phyloP scores from a whole-genome alignment of 2,888 invertebrate genomes.

The Eulithis testata region DNA sequence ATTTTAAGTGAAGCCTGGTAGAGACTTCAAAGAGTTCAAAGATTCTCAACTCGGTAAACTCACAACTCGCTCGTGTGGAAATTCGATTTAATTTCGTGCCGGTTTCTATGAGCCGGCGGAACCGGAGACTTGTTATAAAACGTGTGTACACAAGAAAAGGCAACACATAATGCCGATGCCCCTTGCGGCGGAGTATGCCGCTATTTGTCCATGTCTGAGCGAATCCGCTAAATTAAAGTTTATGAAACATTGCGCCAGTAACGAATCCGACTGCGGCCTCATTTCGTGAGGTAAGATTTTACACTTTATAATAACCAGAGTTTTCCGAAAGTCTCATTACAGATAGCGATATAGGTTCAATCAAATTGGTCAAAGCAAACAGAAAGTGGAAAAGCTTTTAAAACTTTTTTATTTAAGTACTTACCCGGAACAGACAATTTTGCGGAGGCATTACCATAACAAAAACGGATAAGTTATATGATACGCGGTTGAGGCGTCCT shows the following conservation, averaged over 20 bases:
- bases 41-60: conserved; percentile 59
- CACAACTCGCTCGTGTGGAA: conserved; percentile 65
- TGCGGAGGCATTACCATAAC: conserved; percentile 75
- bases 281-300: conserved; percentile 32
- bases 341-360: conserved; percentile 32
- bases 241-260: conserved; percentile 38
- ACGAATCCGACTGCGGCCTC: conserved; percentile 28
- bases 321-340: conserved; percentile 30
- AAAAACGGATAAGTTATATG: conserved; percentile 78
- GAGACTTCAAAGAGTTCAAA: conserved; percentile 65
- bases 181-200: conserved; percentile 34
- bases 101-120: conserved; percentile 51
- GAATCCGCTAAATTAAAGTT: conserved; percentile 41
- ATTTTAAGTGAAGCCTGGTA: conserved; percentile 10
- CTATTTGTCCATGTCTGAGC: conserved; percentile 39
- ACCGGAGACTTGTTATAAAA: conserved; percentile 39
- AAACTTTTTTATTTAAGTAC: conserved; percentile 57
- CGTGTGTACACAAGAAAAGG: conserved; percentile 37
- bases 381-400: conserved; percentile 43
- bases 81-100: conserved; percentile 71
- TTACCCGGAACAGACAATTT: conserved; percentile 68
- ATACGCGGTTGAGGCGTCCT: conserved; percentile 58
- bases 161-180: conserved; percentile 41
- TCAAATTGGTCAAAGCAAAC: conserved; percentile 41
- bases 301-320: conserved; percentile 27